Evolutionary conservation across 1,140 invertebrate species (phyloP).

Genomic region (Philopotamus ludificatus): DNA sequence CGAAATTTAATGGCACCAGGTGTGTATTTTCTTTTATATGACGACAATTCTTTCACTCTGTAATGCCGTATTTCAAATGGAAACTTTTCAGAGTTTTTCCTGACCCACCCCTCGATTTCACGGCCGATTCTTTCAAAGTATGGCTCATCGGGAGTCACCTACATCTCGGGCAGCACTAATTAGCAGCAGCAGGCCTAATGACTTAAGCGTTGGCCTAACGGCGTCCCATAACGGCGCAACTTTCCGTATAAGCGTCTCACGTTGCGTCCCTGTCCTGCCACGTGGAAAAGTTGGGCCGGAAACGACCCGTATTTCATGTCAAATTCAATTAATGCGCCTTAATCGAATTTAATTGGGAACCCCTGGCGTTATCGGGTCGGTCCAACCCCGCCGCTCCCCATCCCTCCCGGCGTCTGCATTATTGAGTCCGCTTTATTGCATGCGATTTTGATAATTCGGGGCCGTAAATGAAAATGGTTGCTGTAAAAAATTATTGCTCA

Average conservation of each 20-base stretch:
- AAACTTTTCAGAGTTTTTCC: not conserved
- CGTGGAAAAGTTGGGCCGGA: constrained; percentile 5
- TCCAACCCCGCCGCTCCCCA: no score
- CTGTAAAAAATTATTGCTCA: no score
- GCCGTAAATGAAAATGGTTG: no score
- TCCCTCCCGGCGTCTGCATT: no score
- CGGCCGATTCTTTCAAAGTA: not conserved
- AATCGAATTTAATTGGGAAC: constrained; percentile 26
- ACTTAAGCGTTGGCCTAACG: constrained; percentile 6
- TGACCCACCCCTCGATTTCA: not conserved
- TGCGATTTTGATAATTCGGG: no score
- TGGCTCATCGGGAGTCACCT: not conserved
- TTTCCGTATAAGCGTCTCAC: constrained; percentile 12
- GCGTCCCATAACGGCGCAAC: constrained; percentile 15
- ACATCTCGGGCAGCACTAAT: not conserved
- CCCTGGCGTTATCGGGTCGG: no score
- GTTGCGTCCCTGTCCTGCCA: constrained; percentile 5
- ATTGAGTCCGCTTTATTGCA: no score
- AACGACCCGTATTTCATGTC: constrained; percentile 9
- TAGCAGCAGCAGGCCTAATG: constrained; percentile 3
- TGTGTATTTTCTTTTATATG: no score
- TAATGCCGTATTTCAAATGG: no score
- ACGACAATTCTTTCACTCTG: no score
- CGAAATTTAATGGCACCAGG: no score
- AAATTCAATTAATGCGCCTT: constrained; percentile 28